Evolutionary conservation across 2,113 vertebrate genomes (phyloP).

Genomic region (Lophotis ruficrista): DNA sequence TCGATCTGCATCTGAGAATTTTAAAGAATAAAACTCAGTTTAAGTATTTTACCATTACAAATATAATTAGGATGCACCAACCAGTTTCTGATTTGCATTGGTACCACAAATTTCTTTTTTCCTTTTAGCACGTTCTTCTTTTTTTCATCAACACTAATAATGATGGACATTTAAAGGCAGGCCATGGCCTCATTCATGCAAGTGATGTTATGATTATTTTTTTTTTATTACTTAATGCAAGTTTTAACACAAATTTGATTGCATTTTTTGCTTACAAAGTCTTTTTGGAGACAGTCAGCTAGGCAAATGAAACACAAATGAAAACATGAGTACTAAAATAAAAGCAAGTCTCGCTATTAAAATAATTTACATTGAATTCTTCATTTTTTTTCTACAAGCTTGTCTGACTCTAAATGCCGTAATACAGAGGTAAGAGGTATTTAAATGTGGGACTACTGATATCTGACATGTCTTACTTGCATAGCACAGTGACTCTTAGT

Average conservation of each 20-base stretch:
- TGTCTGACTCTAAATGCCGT: neutral
- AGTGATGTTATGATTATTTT: neutral
- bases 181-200: neutral
- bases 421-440: neutral
- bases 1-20: conserved; percentile 90
- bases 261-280: neutral
- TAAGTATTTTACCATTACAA: neutral
- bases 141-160: neutral
- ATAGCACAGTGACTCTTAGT: neutral
- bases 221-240: neutral
- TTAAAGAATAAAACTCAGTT: conserved; percentile 44
- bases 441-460: neutral
- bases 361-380: neutral
- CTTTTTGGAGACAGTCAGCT: neutral
- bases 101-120: neutral
- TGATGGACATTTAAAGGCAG: neutral
- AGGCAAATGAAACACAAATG: neutral
- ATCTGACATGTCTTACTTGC: neutral
- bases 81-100: neutral
- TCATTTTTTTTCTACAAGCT: neutral
- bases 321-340: neutral
- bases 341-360: neutral
- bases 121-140: neutral
- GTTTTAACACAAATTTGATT: neutral
- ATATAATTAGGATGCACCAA: neutral